Evolutionary conservation across 2,113 vertebrate genomes (phyloP).

Genomic region (Neogobius melanostomus): DNA sequence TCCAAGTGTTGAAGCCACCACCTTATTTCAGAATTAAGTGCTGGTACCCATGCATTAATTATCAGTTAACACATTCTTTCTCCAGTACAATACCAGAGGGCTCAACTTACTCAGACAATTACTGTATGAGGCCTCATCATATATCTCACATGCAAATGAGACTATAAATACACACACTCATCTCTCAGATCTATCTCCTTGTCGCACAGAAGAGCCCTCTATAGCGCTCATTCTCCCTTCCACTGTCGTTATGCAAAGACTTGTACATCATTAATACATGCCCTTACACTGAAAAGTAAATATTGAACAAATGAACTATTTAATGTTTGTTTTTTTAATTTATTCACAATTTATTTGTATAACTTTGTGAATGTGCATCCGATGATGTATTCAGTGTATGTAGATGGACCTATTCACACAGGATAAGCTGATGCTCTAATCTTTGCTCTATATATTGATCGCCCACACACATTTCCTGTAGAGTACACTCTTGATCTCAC

Average conservation of each 20-base stretch:
- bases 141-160: slow-evolving; percentile 60
- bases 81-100: slow-evolving; percentile 19
- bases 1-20: neutral
- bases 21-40: slow-evolving; percentile 42
- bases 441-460: neutral
- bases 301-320: slow-evolving; percentile 9
- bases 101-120: slow-evolving; percentile 43
- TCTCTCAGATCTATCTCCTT: slow-evolving; percentile 41
- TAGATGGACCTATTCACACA: neutral
- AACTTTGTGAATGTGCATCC: too few relatives aligned
- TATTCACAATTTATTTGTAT: too few relatives aligned
- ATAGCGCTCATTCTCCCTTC: slow-evolving; percentile 6
- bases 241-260: neutral
- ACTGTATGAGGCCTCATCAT: slow-evolving; percentile 48
- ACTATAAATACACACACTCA: slow-evolving; percentile 52
- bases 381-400: too few relatives aligned
- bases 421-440: neutral
- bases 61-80: slow-evolving; percentile 43
- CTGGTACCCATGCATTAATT: slow-evolving; percentile 29
- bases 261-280: neutral
- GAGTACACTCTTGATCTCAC: neutral
- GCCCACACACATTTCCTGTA: neutral
- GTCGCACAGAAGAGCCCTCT: slow-evolving; percentile 10
- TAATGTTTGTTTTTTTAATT: neutral
- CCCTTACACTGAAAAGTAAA: neutral